phyloP scores from a whole-genome alignment of 2,797 vertebrate species.

The Myotis vivesi region DNA sequence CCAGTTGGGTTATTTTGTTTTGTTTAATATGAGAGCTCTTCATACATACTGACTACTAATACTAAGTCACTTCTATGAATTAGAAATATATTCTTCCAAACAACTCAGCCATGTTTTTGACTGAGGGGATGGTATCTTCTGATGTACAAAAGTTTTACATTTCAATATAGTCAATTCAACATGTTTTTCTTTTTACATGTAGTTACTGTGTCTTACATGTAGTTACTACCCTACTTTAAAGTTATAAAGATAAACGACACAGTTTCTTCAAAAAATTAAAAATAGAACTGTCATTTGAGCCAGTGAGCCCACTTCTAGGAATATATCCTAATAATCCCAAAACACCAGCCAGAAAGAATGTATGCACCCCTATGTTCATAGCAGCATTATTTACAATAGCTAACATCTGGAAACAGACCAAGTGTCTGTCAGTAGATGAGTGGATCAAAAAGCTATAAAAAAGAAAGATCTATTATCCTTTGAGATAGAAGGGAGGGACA shows the following conservation, averaged over 20 bases:
- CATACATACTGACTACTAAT: neutral
- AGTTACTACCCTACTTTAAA: neutral
- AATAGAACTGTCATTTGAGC: too few relatives aligned
- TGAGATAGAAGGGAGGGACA: too few relatives aligned
- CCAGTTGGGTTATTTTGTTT: neutral
- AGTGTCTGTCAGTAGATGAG: too few relatives aligned
- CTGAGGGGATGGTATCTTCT: neutral
- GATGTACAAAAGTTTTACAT: neutral
- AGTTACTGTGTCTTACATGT: neutral
- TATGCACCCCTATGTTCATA: too few relatives aligned
- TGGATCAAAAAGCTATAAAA: too few relatives aligned
- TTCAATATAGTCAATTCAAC: neutral
- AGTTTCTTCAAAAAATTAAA: neutral
- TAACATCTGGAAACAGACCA: too few relatives aligned
- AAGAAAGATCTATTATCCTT: too few relatives aligned
- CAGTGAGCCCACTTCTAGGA: too few relatives aligned
- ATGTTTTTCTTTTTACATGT: neutral
- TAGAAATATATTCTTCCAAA: neutral
- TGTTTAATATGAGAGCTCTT: neutral
- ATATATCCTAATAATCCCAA: too few relatives aligned
- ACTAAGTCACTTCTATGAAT: neutral
- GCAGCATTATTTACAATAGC: too few relatives aligned
- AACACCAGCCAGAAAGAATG: too few relatives aligned
- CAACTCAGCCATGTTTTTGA: neutral
- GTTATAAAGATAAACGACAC: conserved; percentile 20